phyloP scores from a whole-genome alignment of 2,888 invertebrate species.

The Conus canariensis region DNA sequence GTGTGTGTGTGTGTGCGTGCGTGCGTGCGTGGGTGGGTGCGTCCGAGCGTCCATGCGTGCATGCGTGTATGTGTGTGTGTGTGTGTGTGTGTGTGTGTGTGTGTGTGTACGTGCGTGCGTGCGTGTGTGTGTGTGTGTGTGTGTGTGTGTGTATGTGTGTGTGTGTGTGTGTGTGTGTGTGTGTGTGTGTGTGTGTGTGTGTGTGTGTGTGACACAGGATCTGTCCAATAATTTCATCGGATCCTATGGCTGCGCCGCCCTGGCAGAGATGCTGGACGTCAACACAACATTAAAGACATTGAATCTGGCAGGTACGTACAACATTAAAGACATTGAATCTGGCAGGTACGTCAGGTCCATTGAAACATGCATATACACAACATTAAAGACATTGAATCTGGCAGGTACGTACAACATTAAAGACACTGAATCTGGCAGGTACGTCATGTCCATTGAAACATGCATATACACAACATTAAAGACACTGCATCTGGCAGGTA shows the following conservation, averaged over 20 bases:
- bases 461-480: background rate
- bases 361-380: background rate
- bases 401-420: conserved; percentile 65
- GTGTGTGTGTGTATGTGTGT: no score
- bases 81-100: no score
- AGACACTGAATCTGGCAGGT: conserved; percentile 72
- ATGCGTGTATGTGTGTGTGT: no score
- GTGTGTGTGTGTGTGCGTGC: no score
- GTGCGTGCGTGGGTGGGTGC: no score
- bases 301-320: conserved; percentile 66
- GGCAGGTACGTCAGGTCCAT: background rate
- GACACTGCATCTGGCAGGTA: background rate
- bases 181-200: no score
- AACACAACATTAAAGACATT: conserved; percentile 75
- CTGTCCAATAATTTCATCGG: conserved; percentile 74
- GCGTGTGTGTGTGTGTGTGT: no score
- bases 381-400: no score
- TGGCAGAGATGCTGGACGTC: conserved; percentile 73
- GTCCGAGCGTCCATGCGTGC: no score
- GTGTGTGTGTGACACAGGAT: conserved; percentile 60
- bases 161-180: no score
- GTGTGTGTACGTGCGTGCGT: background rate
- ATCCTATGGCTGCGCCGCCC: conserved; percentile 63
- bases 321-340: background rate
- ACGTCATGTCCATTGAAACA: background rate